Percentiles rank a stretch among this genome's conserved stretches.
Conservation (phyloP, 2,113 vertebrate species). For the Pseudonaja textilis region DNA sequence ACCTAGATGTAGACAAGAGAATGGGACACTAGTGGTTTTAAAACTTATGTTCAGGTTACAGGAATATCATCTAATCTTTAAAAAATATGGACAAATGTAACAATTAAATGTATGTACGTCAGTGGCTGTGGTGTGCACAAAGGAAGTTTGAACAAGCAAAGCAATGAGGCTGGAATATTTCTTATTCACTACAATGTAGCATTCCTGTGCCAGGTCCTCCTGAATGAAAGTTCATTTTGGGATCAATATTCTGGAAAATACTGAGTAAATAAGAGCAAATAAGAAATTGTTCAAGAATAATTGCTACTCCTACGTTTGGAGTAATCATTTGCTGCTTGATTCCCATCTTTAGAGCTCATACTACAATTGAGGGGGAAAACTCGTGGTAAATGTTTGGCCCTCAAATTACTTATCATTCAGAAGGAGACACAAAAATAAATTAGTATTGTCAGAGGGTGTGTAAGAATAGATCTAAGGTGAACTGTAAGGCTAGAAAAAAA, state of each 20-base stretch:
- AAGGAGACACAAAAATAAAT: not conserved
- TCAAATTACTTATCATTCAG: not conserved
- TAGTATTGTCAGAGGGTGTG: not conserved
- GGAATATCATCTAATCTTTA: not conserved
- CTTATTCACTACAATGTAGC: not conserved
- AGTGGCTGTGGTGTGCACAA: not conserved
- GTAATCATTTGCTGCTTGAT: not conserved
- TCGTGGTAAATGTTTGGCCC: not conserved
- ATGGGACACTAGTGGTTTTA: not conserved
- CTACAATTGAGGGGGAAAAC: not conserved
- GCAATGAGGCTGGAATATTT: not conserved
- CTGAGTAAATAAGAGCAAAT: not conserved
- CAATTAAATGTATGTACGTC: not conserved
- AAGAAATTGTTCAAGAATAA: not conserved
- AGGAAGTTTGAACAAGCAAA: not conserved
- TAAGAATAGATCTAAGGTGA: not conserved
- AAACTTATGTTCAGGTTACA: not conserved
- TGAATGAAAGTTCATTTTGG: not conserved
- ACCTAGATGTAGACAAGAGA: not conserved
- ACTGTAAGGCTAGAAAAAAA: not conserved
- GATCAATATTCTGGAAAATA: not conserved
- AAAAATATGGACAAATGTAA: not conserved
- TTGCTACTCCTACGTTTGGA: not conserved
- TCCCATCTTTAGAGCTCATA: not conserved
- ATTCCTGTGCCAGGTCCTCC: not conserved